Base-by-base conservation (phyloP, 2,888 invertebrate species). In the Epistrophe grossulariae region DNA sequence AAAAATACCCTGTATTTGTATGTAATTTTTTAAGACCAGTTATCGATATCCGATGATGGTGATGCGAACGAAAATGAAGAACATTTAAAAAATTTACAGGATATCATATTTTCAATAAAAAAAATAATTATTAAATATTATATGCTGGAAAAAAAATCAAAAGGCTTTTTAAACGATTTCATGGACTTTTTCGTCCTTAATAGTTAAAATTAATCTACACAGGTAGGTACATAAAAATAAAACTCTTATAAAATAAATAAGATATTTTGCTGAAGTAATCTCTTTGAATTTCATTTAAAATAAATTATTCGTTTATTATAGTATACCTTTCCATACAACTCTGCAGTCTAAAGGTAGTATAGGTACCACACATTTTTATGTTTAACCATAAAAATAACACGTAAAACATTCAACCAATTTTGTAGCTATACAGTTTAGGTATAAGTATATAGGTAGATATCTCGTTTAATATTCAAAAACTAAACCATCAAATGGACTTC, bases 401-500 rank as follows among this genome's bases (percentile, higher is more conserved):
- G 4, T 40, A 31, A 45, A 62, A 45, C n/a, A 35, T 19, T 15
- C 59, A 60, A 45, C 38, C 55, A 45, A 28, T 38, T 38, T 11
- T 50, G 17, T 15, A 28, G 15, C 7, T 52, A 24, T 19, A 2
- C 11, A 19, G 11, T 24, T 24, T 24, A 24, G 24, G 2, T 24
- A 24, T 24, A 24, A 3, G 24, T 24, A 24, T 24, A 24, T 6
- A 52, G 48, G 17, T 17, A 48, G 5, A 10, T 50, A 52, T 13
- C 11, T 19, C 55, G n/a, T 79, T 72, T 59, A 59, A 13, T 77
- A 48, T 70, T 74, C 74, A 28, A 59, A 59, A 60, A 60, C 60
- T 35, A 40, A 60, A 24, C 52, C 72, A 60, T 38, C 60, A 83
- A 84, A 84, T 76, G 71, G 60, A 79, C 66, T 79, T 79, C 71